A percentile compares a stretch with the other conserved stretches of the same genome.
Conservation (phyloP, 2,797 vertebrate genomes). For the Rallus crepitans region DNA sequence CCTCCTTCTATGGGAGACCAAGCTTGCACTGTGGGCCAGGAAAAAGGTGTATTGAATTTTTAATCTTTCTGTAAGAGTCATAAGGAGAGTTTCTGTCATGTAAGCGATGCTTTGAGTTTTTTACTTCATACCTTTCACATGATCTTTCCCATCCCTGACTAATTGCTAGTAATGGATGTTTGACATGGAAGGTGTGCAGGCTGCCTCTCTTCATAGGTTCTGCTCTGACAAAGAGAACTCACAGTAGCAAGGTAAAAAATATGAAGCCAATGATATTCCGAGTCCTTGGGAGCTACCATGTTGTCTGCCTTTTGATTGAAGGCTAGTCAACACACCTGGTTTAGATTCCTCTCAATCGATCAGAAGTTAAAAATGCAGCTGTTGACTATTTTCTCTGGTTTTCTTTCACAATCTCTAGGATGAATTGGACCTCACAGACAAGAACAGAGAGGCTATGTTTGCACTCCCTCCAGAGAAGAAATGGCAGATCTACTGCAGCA, state of each 20-base stretch:
- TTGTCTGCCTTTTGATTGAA: background rate
- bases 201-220: background rate
- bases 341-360: background rate
- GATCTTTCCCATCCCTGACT: background rate
- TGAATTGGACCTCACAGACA: slow-evolving; percentile 96
- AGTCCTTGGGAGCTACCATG: background rate
- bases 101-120: background rate
- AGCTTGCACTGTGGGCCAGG: background rate
- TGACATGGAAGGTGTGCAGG: background rate
- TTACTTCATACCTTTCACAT: background rate
- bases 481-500: slow-evolving; percentile 99
- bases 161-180: background rate
- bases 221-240: background rate
- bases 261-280: background rate
- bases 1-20: background rate
- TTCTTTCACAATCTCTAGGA: slow-evolving; percentile 82
- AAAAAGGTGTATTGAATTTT: background rate
- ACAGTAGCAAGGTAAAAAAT: background rate
- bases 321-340: background rate
- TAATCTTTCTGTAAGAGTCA: background rate
- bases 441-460: slow-evolving; percentile 97
- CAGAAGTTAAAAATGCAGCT: background rate
- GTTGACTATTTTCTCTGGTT: background rate
- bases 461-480: slow-evolving; percentile 97
- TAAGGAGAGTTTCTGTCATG: background rate